Conservation (phyloP, 2,113 vertebrate genomes). For the Excalfactoria chinensis region DNA sequence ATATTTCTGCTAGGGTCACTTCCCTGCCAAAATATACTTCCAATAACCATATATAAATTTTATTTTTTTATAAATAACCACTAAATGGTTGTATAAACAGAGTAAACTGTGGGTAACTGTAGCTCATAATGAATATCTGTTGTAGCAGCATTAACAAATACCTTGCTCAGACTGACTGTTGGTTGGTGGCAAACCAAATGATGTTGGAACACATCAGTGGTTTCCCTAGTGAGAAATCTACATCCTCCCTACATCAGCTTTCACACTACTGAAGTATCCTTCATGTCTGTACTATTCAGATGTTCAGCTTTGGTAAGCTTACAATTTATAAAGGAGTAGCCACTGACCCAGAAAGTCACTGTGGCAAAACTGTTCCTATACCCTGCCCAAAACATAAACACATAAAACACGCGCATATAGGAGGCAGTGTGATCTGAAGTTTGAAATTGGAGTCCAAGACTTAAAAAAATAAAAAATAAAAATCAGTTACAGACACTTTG, state of each 20-base stretch:
- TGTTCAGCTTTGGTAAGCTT: constrained; percentile 48
- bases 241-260: constrained; percentile 36
- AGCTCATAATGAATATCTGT: constrained; percentile 78
- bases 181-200: constrained; percentile 64
- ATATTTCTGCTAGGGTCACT: constrained; percentile 72
- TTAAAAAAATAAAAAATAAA: neutral
- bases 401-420: neutral
- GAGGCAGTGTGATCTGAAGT: neutral
- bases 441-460: neutral
- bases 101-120: constrained; percentile 77
- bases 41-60: constrained; percentile 81
- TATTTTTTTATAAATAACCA: constrained; percentile 85
- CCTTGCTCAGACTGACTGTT: constrained; percentile 45
- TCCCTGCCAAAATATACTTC: constrained; percentile 80
- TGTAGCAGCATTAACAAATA: constrained; percentile 69
- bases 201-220: constrained; percentile 56
- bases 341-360: constrained; percentile 53
- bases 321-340: constrained; percentile 58
- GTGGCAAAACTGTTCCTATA: constrained; percentile 55
- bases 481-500: neutral
- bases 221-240: constrained; percentile 65
- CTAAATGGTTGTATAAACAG: constrained; percentile 81
- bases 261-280: constrained; percentile 28
- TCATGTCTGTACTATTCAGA: constrained; percentile 56
- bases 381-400: constrained; percentile 53